A percentile compares a stretch with the other conserved stretches of the same genome.
These are phyloP conservation scores for Furcifer pardalis DNA, from an alignment of 2,797 vertebrate genomes.

Conservation along the genomic window DNA sequence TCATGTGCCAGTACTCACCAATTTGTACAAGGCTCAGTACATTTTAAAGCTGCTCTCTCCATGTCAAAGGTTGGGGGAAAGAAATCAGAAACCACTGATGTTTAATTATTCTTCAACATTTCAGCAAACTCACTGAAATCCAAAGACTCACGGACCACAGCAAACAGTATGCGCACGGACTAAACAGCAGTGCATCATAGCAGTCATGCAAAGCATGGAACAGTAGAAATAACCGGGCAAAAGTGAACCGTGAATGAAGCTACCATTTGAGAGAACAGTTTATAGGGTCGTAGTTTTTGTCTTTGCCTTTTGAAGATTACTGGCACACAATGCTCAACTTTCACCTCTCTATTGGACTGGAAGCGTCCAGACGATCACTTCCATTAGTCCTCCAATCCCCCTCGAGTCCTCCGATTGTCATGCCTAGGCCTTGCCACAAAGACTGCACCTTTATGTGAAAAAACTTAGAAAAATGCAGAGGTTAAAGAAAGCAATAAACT, in stretches of 20 bases:
- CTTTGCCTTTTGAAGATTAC: constrained; percentile 99
- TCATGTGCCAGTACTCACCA: constrained; percentile 99
- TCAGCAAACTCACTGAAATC: constrained; percentile 85
- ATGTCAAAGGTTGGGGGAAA: constrained; percentile 84
- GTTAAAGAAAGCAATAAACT: constrained; percentile 99
- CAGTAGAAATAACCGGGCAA: constrained; percentile 89
- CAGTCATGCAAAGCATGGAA: constrained; percentile 93
- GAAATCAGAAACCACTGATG: constrained; percentile 79
- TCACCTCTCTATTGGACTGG: constrained; percentile 99
- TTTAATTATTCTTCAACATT: constrained; percentile 82
- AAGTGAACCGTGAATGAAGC: constrained; percentile 86
- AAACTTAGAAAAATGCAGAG: constrained; percentile 99
- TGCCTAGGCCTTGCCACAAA: constrained; percentile 99
- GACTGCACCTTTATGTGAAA: constrained; percentile 99
- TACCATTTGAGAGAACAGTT: constrained; percentile 92
- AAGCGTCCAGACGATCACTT: constrained; percentile 98
- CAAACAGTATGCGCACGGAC: constrained; percentile 78
- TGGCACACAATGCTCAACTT: constrained; percentile 97
- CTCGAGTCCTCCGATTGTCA: constrained; percentile 99
- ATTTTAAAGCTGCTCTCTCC: constrained; percentile 95
- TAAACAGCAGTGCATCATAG: constrained; percentile 87
- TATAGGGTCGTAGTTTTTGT: constrained; percentile 87
- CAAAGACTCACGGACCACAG: constrained; percentile 84
- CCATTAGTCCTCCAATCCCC: constrained; percentile 99
- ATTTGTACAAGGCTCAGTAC: constrained; percentile 90